These are phyloP conservation scores for Chaenodraco wilsoni DNA, from an alignment of 2,797 vertebrate genomes.

Conservation along the genomic window DNA sequence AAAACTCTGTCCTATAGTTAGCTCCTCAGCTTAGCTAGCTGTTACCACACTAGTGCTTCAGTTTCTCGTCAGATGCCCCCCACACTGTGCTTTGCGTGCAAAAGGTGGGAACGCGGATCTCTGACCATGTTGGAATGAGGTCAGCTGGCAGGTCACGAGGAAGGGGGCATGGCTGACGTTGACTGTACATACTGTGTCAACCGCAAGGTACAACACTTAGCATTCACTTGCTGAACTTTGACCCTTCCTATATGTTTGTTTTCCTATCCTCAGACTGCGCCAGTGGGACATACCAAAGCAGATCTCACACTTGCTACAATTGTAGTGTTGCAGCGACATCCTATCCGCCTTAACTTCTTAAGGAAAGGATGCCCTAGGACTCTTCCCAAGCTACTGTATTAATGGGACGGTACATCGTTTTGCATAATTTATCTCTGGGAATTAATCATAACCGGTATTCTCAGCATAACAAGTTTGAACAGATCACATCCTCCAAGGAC, in stretches of 20 bases:
- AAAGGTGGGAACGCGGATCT: conserved; percentile 43
- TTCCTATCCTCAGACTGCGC: conserved; percentile 22
- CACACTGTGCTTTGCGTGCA: neutral
- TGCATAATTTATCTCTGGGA: conserved; percentile 16
- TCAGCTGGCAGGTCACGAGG: conserved; percentile 49
- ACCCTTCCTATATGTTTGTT: conserved; percentile 58
- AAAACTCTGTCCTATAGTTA: conserved; percentile 37
- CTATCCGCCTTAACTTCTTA: neutral
- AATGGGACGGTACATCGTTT: conserved; percentile 15
- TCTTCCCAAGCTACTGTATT: neutral
- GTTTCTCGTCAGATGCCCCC: conserved; percentile 2
- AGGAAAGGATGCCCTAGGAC: neutral
- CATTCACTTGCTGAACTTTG: conserved; percentile 52
- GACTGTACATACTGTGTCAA: conserved; percentile 47
- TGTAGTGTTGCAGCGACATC: neutral
- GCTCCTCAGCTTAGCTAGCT: conserved; percentile 20
- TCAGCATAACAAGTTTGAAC: conserved; percentile 22
- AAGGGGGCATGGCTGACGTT: conserved; percentile 18
- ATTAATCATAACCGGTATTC: conserved; percentile 4
- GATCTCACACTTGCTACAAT: neutral
- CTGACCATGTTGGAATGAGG: too few species aligned
- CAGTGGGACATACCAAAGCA: conserved; percentile 4
- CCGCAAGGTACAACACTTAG: conserved; percentile 34
- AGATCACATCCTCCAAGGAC: neutral
- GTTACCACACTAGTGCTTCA: neutral